A percentile compares a stretch with the other conserved stretches of the same genome.
Conservation (phyloP, 1,140 invertebrate species). For the Cydia splendana region DNA sequence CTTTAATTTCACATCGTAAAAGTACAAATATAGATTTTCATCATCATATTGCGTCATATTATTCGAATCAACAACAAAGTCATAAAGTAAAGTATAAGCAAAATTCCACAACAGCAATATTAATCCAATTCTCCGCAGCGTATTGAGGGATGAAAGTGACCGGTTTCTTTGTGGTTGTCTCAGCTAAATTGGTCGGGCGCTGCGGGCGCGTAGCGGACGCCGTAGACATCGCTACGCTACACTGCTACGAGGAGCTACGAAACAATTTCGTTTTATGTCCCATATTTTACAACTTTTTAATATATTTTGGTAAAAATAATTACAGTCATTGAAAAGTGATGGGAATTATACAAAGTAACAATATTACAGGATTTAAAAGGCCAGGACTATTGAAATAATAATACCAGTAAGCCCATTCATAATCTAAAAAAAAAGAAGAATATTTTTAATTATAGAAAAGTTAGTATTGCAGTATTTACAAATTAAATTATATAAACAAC, state of each 20-base stretch:
- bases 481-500: no score
- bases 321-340: no score
- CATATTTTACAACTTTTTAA: no score
- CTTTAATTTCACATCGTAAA: no score
- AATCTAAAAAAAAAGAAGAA: no score
- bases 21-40: not conserved
- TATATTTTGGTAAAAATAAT: no score
- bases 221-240: conserved; percentile 54
- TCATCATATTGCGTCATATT: not conserved
- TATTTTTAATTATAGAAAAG: no score
- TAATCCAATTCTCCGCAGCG: conserved; percentile 34
- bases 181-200: conserved; percentile 43
- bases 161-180: conserved; percentile 46
- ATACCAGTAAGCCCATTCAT: no score
- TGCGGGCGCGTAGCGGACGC: conserved; percentile 48
- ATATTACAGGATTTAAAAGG: no score
- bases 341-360: no score
- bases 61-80: not conserved
- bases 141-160: conserved; percentile 37
- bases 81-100: conserved; percentile 1
- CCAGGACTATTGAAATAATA: no score
- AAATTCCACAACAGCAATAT: conserved; percentile 9
- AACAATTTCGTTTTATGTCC: not conserved
- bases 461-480: no score
- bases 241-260: conserved; percentile 43